Evolutionary conservation across 2,113 vertebrate species (phyloP), one percentile per base, ranked within the genome.

Genomic region (Suricata suricatta): DNA sequence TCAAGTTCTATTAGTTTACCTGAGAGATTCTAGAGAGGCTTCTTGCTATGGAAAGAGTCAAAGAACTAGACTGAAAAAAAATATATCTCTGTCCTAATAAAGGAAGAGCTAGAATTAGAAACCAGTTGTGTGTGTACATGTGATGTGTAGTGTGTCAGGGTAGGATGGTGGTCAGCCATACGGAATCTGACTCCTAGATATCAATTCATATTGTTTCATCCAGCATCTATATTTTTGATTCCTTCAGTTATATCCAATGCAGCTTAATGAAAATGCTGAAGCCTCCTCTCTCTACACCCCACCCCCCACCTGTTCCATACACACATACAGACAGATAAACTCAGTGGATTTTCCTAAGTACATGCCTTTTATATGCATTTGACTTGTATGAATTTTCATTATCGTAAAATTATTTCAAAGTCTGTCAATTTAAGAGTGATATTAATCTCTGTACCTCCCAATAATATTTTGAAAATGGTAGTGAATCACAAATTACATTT

Each of bases 221-320:
- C 23, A 83, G 31, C 21, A 93, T 57, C n/a, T 47, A 7, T 19
- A 11, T 33, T 71, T 88, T 81, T 17, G 1, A 80, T 86, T 44
- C 31, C 64, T 92, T 87, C 27, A 66, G 3, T 4, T 41, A 72
- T n/a, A 44, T 47, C 17, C 27, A 21, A 1, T 66, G 66, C 8
- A 35, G 8, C 5, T n/a, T 29, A 85, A 64, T 68, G 29, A 93
- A 97, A 92, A 94, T 35, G 27, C 15, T 90, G 3, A 95, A 77
- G 68, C 21, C 3, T 68, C 27, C 41, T 6, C 6, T 92, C 25
- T 12, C 0, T 12, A 92, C 16, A 13, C 19, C 16, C 14, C 19
- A 33, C 54, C 27, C 63, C 6, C n/a, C 1, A 25, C 2, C 9
- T 17, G 19, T 0, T 2, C 25, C 15, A n/a, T 5, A 68, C 4